Evolutionary conservation across 1,140 invertebrate genomes (phyloP).

Genomic region (Trichoplusia ni): DNA sequence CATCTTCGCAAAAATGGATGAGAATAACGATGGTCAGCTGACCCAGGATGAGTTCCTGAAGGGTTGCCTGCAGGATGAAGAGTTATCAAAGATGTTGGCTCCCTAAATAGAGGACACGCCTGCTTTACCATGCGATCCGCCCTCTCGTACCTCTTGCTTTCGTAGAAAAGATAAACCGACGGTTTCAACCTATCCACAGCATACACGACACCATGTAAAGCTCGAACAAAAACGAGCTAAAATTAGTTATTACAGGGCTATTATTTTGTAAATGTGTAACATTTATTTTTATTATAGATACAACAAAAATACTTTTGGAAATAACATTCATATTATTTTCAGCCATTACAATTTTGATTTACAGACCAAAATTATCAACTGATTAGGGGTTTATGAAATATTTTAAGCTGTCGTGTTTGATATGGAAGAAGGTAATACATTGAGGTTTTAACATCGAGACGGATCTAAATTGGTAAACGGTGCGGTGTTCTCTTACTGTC

Average conservation of each 20-base stretch:
- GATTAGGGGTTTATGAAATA: too few species aligned
- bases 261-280: too few species aligned
- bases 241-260: too few species aligned
- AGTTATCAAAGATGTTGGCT: conserved; percentile 96
- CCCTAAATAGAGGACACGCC: conserved; percentile 85
- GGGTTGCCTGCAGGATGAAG: conserved; percentile 98
- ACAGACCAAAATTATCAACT: too few species aligned
- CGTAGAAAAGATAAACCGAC: conserved; percentile 57
- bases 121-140: conserved; percentile 36
- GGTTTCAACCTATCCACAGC: conserved; percentile 45
- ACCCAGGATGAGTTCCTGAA: conserved; percentile 99
- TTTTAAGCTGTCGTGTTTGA: conserved; percentile 11
- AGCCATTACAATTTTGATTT: too few species aligned
- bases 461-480: conserved; percentile 26
- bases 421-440: conserved; percentile 1
- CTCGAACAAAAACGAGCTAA: too few species aligned
- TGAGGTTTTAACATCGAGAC: conserved; percentile 1
- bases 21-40: conserved; percentile 98
- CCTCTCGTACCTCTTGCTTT: conserved; percentile 46
- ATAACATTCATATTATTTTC: too few species aligned
- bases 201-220: conserved; percentile 39
- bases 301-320: too few species aligned
- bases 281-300: too few species aligned
- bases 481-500: conserved; percentile 36
- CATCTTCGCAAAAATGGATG: conserved; percentile 99